Percentiles rank a stretch among this genome's conserved stretches.
These are phyloP conservation scores for Oxygymnocypris stewartii DNA, from an alignment of 2,113 vertebrate genomes.

Conservation along the genomic window DNA sequence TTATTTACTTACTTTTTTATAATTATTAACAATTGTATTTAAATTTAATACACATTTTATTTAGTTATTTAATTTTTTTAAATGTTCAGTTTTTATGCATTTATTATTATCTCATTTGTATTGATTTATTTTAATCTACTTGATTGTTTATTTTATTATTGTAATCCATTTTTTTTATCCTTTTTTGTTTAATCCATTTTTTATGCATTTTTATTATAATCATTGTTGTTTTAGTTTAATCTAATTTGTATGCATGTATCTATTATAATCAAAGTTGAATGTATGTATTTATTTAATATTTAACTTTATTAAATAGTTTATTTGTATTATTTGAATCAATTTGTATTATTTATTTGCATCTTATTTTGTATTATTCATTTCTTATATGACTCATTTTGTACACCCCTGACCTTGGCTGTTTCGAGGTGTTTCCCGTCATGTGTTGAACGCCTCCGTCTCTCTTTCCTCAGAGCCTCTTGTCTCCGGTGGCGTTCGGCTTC, in stretches of 20 bases:
- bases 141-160: too few relatives aligned
- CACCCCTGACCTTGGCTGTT: not conserved
- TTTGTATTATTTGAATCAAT: not conserved
- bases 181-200: not conserved
- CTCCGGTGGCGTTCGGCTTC: slow-evolving; percentile 95
- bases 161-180: too few relatives aligned
- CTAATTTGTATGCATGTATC: not conserved
- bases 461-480: slow-evolving; percentile 85
- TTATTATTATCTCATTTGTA: too few relatives aligned
- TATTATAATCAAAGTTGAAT: not conserved
- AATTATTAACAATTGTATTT: too few relatives aligned
- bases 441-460: not conserved
- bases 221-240: not conserved
- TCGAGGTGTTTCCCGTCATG: not conserved
- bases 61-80: too few relatives aligned
- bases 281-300: not conserved
- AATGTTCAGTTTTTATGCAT: too few relatives aligned
- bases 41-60: too few relatives aligned
- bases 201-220: not conserved
- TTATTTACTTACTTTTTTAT: too few relatives aligned
- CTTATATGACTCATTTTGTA: not conserved
- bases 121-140: too few relatives aligned
- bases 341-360: not conserved
- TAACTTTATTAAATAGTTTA: not conserved
- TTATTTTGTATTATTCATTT: not conserved